Base-by-base conservation (phyloP, 1,140 invertebrate genomes). In the Bicyclus anynana region DNA sequence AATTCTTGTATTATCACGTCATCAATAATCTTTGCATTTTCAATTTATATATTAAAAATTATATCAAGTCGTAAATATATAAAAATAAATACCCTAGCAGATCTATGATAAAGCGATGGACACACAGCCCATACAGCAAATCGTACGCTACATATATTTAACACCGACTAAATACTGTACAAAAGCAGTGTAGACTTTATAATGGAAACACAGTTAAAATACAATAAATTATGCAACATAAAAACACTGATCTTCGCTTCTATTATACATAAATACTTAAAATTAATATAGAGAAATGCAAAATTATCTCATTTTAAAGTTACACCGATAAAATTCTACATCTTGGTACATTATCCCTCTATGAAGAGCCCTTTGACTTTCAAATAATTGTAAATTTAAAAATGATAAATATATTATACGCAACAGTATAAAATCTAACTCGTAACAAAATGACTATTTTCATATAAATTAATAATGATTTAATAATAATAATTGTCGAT, bases 211-310 rank as follows among this genome's bases (percentile, higher is more conserved):
- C 67, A 65, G 56, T 78, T 72, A 80, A 80, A 82, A 81, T 76
- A 76, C 51, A 80, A 80, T 84, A 83, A 83, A 81, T 86, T 83
- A 84, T 70, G 80, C 75, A 84, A 83, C 76, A 80, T 62, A 80
- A 80, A 78, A 68, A 71, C 61, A 72, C 56, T 48, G 54, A 74
- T 69, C 65, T 53, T 67, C 50, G 62, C 65, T 38, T 54, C 50
- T 62, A 65, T 55, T 56, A 68, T 65, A 67, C 48, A 67, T 72
- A 66, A 67, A 65, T 59, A 56, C 44, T 65, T 69, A 65, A 62
- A 69, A 65, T 59, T 65, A 63, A 10, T 37, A 60, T 60, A 69
- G 37, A 54, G 58, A 74, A 69, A 75, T 77, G 70, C 73, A 73
- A 74, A 66, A 69, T 64, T 47, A 60, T 63, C 58, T 62, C 46